Conservation (phyloP, 2,888 invertebrate genomes). For the Rotaria sp. region DNA sequence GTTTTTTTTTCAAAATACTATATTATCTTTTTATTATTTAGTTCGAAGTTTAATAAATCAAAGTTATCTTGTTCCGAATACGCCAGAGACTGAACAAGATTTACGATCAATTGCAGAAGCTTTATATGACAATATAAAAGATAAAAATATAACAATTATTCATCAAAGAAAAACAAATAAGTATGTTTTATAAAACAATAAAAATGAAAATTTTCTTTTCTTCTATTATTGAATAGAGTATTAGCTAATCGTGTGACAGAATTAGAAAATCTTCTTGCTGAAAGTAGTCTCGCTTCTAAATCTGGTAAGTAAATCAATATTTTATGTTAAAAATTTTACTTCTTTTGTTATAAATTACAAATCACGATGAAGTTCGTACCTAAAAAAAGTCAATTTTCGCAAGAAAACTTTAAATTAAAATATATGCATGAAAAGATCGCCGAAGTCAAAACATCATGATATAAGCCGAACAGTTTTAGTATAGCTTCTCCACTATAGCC, state of each 20-base stretch:
- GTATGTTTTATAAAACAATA: background rate
- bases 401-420: too few species aligned
- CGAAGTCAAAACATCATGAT: too few species aligned
- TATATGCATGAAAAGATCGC: too few species aligned
- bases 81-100: background rate
- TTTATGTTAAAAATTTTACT: background rate
- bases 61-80: background rate
- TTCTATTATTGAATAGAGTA: background rate
- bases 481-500: too few species aligned
- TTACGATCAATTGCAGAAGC: constrained; percentile 3
- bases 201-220: too few species aligned
- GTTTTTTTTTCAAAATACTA: background rate
- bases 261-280: background rate
- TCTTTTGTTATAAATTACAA: too few species aligned
- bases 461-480: too few species aligned
- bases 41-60: background rate
- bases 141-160: constrained; percentile 6
- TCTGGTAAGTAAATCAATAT: background rate
- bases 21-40: background rate
- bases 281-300: background rate
- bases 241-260: background rate
- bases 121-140: constrained; percentile 1
- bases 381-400: too few species aligned
- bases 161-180: constrained; percentile 12
- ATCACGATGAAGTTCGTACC: too few species aligned